Conservation (phyloP, 2,113 vertebrate species). For the Hypocryptadius cinnamomeus region DNA sequence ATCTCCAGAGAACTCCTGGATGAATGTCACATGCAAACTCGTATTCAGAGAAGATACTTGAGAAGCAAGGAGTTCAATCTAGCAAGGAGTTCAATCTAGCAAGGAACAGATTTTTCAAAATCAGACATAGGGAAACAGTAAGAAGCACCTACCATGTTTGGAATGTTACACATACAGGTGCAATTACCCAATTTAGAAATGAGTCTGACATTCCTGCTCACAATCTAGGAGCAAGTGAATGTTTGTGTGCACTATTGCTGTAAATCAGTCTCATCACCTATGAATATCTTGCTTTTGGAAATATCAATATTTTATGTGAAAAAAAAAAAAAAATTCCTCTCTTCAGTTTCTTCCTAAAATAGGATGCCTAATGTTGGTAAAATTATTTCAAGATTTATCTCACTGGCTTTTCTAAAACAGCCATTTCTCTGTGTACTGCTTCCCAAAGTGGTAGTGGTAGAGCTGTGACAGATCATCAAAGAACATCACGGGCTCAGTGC, state of each 20-base stretch:
- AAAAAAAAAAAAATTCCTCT: neutral
- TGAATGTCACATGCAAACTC: neutral
- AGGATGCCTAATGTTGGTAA: neutral
- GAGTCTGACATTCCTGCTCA: neutral
- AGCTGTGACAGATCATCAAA: neutral
- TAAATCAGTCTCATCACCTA: neutral
- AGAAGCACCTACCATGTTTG: slow-evolving; percentile 18
- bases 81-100: neutral
- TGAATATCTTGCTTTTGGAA: neutral
- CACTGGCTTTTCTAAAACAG: neutral
- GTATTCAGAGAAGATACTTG: neutral
- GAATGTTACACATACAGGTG: slow-evolving; percentile 30
- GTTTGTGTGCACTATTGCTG: neutral
- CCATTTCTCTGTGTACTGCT: neutral
- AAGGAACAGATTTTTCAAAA: slow-evolving; percentile 26
- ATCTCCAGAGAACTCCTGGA: neutral
- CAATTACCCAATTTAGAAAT: slow-evolving; percentile 17
- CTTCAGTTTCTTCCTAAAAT: neutral
- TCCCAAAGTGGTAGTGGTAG: neutral
- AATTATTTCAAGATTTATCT: neutral
- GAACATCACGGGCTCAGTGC: neutral
- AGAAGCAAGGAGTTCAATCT: neutral
- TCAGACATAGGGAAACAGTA: neutral
- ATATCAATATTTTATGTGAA: neutral
- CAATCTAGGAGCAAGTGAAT: neutral